Conservation (phyloP, 1,140 invertebrate species). For the Battus philenor region DNA sequence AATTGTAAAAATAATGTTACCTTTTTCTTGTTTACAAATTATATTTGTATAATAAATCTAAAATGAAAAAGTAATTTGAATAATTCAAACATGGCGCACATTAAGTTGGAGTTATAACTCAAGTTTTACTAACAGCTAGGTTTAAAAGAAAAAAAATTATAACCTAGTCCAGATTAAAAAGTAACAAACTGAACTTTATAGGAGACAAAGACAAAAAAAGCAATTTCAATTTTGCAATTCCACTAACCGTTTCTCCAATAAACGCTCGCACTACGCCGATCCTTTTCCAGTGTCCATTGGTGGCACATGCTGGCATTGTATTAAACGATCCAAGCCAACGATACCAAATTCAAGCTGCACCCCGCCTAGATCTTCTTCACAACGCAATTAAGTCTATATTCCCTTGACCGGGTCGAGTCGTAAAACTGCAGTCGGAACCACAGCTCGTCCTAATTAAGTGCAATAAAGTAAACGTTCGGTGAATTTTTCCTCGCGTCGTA, state of each 20-base stretch:
- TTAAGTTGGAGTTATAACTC: too few species aligned
- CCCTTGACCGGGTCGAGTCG: background rate
- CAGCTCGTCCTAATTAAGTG: slow-evolving; percentile 37
- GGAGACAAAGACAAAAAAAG: too few species aligned
- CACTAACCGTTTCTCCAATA: background rate
- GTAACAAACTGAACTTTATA: too few species aligned
- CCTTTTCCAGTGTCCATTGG: slow-evolving; percentile 25
- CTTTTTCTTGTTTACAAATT: too few species aligned
- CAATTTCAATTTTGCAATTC: slow-evolving; percentile 1
- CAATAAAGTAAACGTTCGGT: slow-evolving; percentile 34
- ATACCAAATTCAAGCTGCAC: slow-evolving; percentile 12
- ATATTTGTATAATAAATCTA: too few species aligned
- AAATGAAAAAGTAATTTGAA: too few species aligned
- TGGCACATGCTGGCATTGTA: slow-evolving; percentile 32
- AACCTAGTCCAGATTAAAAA: too few species aligned
- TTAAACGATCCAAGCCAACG: slow-evolving; percentile 27
- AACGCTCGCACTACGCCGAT: slow-evolving; percentile 21
- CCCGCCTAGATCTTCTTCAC: slow-evolving; percentile 18
- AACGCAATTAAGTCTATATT: slow-evolving; percentile 20
- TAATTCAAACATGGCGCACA: too few species aligned
- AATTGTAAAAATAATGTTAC: too few species aligned
- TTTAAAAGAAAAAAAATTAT: too few species aligned
- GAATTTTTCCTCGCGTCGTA: slow-evolving; percentile 23
- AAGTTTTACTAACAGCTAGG: too few species aligned
- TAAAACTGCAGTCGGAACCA: slow-evolving; percentile 19